Conservation (phyloP, 2,888 invertebrate species). For the Thumatha senex region DNA sequence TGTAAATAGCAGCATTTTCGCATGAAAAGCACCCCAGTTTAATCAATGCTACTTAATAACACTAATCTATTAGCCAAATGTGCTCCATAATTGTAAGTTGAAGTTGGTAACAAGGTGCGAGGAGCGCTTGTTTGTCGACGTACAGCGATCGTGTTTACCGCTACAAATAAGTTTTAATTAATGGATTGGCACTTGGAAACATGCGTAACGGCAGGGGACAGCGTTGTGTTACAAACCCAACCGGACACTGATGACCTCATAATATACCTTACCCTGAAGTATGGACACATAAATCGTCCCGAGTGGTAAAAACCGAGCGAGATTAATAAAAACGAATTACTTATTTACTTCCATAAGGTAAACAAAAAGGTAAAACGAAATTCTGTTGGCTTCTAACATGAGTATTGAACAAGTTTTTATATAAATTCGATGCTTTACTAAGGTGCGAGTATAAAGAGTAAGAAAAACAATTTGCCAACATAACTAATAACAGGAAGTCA, state of each 20-base stretch:
- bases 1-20: conserved; percentile 4
- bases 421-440: conserved; percentile 48
- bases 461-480: conserved; percentile 78
- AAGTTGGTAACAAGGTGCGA: conserved; percentile 60
- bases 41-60: conserved; percentile 54
- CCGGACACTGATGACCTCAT: conserved; percentile 48
- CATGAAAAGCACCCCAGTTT: conserved; percentile 12
- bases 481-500: conserved; percentile 80
- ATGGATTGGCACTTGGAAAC: conserved; percentile 80
- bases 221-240: conserved; percentile 58
- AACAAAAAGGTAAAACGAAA: conserved; percentile 22
- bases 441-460: conserved; percentile 56
- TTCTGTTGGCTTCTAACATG: conserved; percentile 30
- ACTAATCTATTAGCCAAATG: conserved; percentile 60
- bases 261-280: conserved; percentile 31
- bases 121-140: conserved; percentile 57
- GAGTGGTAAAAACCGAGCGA: conserved; percentile 15
- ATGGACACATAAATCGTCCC: conserved; percentile 30
- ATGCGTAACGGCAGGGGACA: conserved; percentile 63
- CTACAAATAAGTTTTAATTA: conserved; percentile 82
- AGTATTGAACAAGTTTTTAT: conserved; percentile 46
- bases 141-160: conserved; percentile 64
- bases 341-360: conserved; percentile 23
- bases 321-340: conserved; percentile 27
- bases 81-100: conserved; percentile 61